A percentile compares a stretch with the other conserved stretches of the same genome.
Conservation (phyloP, 2,113 vertebrate genomes). For the Morone chrysops region DNA sequence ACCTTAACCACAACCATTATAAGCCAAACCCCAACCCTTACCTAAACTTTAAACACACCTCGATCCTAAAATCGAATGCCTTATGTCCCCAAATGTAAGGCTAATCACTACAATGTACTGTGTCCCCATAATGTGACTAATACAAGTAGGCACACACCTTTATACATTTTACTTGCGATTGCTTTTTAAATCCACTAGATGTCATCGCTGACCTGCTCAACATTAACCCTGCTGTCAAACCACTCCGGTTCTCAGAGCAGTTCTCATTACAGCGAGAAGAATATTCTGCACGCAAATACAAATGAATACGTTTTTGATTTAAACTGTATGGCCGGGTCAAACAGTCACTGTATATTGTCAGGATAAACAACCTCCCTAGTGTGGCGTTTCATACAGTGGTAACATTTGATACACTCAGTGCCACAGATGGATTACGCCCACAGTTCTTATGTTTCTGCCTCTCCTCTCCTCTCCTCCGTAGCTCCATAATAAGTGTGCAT, state of each 20-base stretch:
- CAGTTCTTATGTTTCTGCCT: constrained; percentile 53
- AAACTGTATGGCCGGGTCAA: background rate
- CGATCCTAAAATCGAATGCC: too few relatives aligned
- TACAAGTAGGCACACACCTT: background rate
- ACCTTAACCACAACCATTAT: too few relatives aligned
- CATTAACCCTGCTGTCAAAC: background rate
- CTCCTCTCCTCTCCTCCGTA: constrained; percentile 55
- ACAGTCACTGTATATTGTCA: background rate
- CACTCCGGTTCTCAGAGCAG: background rate
- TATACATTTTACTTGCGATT: background rate
- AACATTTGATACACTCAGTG: background rate
- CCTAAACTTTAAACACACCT: too few relatives aligned
- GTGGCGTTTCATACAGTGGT: background rate
- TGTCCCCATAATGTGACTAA: background rate
- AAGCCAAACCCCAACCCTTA: too few relatives aligned
- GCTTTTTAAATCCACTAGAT: constrained; percentile 52
- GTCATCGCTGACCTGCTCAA: constrained; percentile 30
- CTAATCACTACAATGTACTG: background rate
- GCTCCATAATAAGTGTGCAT: constrained; percentile 98
- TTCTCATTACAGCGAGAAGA: background rate
- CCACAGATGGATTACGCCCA: constrained; percentile 61
- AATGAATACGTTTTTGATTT: background rate
- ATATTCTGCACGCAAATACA: background rate
- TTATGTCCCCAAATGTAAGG: background rate
- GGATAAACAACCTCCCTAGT: background rate